Percentiles rank a stretch among this genome's conserved stretches.
Conservation (phyloP, 1,140 invertebrate species). For the Sinella curviseta region DNA sequence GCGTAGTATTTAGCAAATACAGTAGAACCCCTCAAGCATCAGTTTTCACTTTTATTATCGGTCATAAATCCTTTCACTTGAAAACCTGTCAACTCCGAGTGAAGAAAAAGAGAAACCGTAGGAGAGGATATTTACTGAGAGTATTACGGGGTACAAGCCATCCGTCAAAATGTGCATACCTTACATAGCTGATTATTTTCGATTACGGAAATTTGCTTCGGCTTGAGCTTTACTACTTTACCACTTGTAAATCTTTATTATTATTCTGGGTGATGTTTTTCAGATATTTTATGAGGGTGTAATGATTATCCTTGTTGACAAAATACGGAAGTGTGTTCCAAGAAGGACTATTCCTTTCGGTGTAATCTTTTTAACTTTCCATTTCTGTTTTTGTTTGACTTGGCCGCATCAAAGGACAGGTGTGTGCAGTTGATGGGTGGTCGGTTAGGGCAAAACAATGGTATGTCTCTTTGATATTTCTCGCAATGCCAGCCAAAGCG, state of each 20-base stretch:
- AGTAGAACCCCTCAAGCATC: background rate
- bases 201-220: too few relatives aligned
- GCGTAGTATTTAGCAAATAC: background rate
- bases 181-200: too few relatives aligned
- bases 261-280: too few relatives aligned
- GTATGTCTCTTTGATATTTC: background rate
- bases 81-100: background rate
- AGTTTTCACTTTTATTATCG: slow-evolving; percentile 17
- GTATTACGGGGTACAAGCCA: too few relatives aligned
- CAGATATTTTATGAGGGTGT: too few relatives aligned
- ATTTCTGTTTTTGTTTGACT: background rate
- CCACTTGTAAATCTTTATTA: too few relatives aligned
- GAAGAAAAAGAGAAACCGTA: background rate
- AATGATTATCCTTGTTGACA: too few relatives aligned
- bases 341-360: too few relatives aligned
- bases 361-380: background rate
- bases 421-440: background rate
- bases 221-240: too few relatives aligned
- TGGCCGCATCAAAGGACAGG: background rate
- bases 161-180: too few relatives aligned
- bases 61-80: slow-evolving; percentile 10
- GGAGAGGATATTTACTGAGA: background rate
- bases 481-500: background rate
- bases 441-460: background rate
- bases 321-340: too few relatives aligned